Conservation (phyloP, 2,797 vertebrate genomes). For the Catharus ustulatus region DNA sequence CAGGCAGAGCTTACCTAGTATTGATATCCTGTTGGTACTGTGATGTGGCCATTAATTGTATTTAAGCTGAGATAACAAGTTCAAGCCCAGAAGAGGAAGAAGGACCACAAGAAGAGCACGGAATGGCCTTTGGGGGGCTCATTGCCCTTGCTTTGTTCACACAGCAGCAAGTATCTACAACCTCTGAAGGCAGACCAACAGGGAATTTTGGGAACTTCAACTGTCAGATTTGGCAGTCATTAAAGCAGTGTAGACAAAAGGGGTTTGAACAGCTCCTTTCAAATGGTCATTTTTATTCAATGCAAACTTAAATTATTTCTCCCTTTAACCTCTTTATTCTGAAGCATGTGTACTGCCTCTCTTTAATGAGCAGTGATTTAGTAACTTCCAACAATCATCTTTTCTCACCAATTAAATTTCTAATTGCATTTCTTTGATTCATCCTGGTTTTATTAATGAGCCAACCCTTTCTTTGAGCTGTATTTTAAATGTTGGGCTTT, state of each 20-base stretch:
- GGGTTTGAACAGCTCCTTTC: conserved; percentile 17
- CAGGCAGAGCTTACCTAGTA: not conserved
- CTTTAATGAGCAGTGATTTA: not conserved
- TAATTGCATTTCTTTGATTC: not conserved
- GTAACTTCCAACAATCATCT: not conserved
- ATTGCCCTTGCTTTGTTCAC: conserved; percentile 67
- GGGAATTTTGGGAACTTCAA: conserved; percentile 71
- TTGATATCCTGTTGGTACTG: not conserved
- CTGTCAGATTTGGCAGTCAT: conserved; percentile 72
- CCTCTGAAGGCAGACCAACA: conserved; percentile 58
- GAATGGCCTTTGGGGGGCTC: not conserved
- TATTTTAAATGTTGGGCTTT: not conserved
- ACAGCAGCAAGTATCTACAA: conserved; percentile 73
- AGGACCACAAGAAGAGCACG: not conserved
- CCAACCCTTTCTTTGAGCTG: not conserved
- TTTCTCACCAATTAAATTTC: not conserved
- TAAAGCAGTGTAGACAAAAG: conserved; percentile 61
- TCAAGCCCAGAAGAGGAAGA: not conserved
- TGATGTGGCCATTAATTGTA: not conserved
- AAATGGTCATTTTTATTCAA: conserved; percentile 27
- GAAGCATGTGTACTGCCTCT: not conserved
- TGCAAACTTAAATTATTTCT: conserved; percentile 15
- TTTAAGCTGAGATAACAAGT: not conserved
- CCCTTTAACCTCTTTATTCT: not conserved
- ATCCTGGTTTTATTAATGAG: not conserved